phyloP scores from a whole-genome alignment of 2,888 invertebrate species.

The Troides aeacus region DNA sequence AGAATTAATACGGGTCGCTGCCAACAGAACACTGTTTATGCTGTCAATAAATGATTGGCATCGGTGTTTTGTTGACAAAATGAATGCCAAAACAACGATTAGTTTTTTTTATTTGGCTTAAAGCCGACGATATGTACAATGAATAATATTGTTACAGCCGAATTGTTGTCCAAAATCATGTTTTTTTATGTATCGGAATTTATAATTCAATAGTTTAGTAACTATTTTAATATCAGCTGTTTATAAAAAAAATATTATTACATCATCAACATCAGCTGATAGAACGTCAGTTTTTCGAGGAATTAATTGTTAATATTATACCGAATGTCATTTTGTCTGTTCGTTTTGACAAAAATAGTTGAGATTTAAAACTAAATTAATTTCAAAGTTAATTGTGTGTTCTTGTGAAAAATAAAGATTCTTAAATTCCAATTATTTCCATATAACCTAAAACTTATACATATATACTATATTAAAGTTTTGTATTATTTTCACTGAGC shows the following conservation, averaged over 20 bases:
- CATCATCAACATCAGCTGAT: no score
- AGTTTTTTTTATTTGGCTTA: conserved; percentile 3
- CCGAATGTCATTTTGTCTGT: no score
- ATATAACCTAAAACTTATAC: no score
- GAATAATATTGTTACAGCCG: neutral
- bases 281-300: no score
- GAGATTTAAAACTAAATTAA: no score
- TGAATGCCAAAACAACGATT: conserved; percentile 9
- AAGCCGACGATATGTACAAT: conserved; percentile 2
- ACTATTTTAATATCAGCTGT: neutral
- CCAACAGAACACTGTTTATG: neutral
- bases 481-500: neutral
- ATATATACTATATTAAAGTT: neutral
- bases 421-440: no score
- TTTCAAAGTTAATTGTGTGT: no score
- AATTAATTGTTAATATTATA: no score
- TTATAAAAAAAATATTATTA: neutral
- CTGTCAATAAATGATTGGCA: conserved; percentile 19
- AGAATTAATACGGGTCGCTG: neutral
- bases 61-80: conserved; percentile 1
- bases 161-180: neutral
- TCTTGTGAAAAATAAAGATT: no score
- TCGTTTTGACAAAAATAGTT: no score
- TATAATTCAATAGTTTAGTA: neutral
- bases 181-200: neutral